These are phyloP conservation scores for Chrysomela aeneicollis DNA, from an alignment of 2,888 invertebrate genomes.

Conservation along the genomic window DNA sequence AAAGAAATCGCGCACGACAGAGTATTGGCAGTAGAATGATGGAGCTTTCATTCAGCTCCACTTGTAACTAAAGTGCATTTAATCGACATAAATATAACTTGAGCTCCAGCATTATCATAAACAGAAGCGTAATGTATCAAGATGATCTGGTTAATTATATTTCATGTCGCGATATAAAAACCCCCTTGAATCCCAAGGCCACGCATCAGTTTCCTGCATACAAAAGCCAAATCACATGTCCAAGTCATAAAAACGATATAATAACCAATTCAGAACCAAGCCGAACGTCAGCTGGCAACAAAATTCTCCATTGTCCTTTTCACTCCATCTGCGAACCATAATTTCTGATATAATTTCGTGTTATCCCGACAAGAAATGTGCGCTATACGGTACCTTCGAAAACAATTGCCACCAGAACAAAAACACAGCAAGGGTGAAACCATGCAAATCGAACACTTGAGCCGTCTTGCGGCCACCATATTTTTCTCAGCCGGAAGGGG, in stretches of 20 bases:
- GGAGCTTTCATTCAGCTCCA: too few species aligned
- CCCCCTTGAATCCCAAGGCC: background rate
- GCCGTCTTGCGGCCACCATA: constrained; percentile 28
- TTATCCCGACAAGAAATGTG: constrained; percentile 7
- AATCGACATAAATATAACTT: too few species aligned
- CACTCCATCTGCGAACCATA: constrained; percentile 20
- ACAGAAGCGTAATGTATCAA: too few species aligned
- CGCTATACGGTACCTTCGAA: constrained; percentile 5
- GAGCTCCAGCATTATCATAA: too few species aligned
- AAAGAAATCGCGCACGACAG: too few species aligned
- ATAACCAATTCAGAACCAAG: background rate
- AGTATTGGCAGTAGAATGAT: too few species aligned
- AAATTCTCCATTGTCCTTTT: background rate
- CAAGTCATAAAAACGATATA: background rate
- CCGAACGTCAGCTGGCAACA: background rate
- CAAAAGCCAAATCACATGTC: too few species aligned
- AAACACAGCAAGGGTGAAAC: constrained; percentile 36
- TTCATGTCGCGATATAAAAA: too few species aligned
- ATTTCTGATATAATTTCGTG: constrained; percentile 24
- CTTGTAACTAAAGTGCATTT: too few species aligned
- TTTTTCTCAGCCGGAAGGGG: constrained; percentile 28
- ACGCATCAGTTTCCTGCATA: background rate
- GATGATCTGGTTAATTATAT: too few species aligned
- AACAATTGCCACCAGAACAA: constrained; percentile 31
- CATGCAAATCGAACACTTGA: constrained; percentile 40